Evolutionary conservation across 2,113 vertebrate species (phyloP), one percentile per base, ranked within the genome.

Genomic region (Ancistrus triradiatus): DNA sequence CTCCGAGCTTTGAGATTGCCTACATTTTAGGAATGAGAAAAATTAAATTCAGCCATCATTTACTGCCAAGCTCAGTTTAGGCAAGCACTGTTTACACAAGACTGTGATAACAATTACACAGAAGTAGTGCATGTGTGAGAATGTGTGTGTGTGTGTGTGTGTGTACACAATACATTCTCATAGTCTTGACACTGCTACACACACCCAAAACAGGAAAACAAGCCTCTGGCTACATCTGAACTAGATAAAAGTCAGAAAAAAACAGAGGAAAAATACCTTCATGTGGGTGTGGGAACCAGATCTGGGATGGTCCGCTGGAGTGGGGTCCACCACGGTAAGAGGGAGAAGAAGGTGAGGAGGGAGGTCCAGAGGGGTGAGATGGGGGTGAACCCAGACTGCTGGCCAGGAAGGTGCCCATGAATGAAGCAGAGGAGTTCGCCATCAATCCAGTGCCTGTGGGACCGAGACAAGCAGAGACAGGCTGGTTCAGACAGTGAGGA

Each of bases 241-340:
- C 24, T 25, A 69, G 48, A 64, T 66, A 61, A 67, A 8, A 46
- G 50, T 71, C 51, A 62, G 59, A 35, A 21, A 14, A 2, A 31
- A 37, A 18, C 33, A 43, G 7, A 19, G 46, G n/a, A n/a, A n/a
- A 1, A 78, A 88, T 87, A 96, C 95, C 95, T 94, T 98, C 95
- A 6, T 97, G 94, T 61, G 94, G 91, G 81, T 95, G 94, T n/a
- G 94, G 91, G 84, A 97, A 94, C 95, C 95, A 98, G 83, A 97
- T 90, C 85, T 97, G 91, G 63, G 95, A 94, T 68, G 93, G 80
- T 7, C 49, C 55, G 58, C 90, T 84, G 0, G 94, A 91, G 85
- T 96, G 95, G 27, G 93, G 87, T 59, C 89, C 86, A 0, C 80
- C 75, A 59, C 90, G 90, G 84, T 94, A 97, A 37, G 93, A 84